Percentiles rank a stretch among this genome's conserved stretches.
phyloP scores from a whole-genome alignment of 2,888 invertebrate species.

The Caenorhabditis imperialis region DNA sequence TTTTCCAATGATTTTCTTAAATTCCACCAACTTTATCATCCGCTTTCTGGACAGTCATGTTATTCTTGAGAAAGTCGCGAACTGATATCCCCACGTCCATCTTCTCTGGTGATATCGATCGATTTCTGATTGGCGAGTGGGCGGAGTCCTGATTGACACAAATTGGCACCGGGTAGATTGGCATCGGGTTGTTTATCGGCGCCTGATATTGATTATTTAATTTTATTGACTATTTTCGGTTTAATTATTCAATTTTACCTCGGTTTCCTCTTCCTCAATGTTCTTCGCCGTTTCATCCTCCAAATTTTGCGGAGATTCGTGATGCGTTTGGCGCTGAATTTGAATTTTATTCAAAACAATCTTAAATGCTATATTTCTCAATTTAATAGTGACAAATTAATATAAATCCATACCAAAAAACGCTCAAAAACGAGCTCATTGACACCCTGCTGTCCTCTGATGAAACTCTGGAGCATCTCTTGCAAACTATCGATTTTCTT shows the following conservation, averaged over 20 bases:
- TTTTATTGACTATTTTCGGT: no score
- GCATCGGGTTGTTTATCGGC: constrained; percentile 25
- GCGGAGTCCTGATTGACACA: background rate
- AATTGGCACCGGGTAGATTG: constrained; percentile 20
- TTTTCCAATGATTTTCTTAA: no score
- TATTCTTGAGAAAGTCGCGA: constrained; percentile 45
- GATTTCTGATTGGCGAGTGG: constrained; percentile 20
- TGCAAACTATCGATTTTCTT: constrained; percentile 30
- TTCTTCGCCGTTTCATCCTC: no score
- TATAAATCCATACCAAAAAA: constrained; percentile 20
- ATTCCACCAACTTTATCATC: constrained; percentile 26
- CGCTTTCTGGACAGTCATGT: constrained; percentile 33
- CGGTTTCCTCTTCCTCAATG: no score
- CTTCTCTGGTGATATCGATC: constrained; percentile 36
- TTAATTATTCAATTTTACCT: no score
- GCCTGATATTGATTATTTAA: no score
- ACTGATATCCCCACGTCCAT: constrained; percentile 43
- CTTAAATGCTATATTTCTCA: background rate
- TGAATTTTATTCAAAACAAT: background rate
- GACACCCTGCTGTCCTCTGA: constrained; percentile 29
- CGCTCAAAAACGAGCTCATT: constrained; percentile 35
- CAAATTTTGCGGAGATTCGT: no score
- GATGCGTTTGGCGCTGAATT: background rate
- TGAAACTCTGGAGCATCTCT: constrained; percentile 23
- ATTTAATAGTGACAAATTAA: no score